A percentile compares a stretch with the other conserved stretches of the same genome.
phyloP scores from a whole-genome alignment of 2,113 vertebrate species.

The Chloebia gouldiae region DNA sequence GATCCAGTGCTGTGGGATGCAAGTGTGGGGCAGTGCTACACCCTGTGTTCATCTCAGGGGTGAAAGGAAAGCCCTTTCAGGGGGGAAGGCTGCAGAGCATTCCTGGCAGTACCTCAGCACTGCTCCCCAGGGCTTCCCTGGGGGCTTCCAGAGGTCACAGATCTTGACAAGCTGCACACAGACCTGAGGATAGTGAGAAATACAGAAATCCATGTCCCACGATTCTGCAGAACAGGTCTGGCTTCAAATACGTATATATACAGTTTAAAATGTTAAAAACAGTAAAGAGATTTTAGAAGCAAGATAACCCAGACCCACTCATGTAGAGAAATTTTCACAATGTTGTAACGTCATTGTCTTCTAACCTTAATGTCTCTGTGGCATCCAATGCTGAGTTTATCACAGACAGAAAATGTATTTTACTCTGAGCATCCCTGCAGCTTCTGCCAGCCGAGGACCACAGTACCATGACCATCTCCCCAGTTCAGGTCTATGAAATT shows the following conservation, averaged over 20 bases:
- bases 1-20: neutral
- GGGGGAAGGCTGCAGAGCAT: neutral
- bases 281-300: neutral
- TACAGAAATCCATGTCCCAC: rapidly evolving
- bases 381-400: neutral
- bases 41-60: neutral
- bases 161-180: neutral
- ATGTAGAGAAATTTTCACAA: neutral
- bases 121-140: neutral
- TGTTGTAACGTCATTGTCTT: neutral
- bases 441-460: neutral
- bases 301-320: neutral
- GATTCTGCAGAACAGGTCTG: neutral
- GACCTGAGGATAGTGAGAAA: neutral
- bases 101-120: neutral
- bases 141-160: neutral
- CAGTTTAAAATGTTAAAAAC: neutral
- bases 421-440: neutral
- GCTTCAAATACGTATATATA: neutral
- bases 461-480: rapidly evolving
- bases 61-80: neutral
- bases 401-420: neutral
- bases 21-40: rapidly evolving
- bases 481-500: neutral
- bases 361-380: neutral